Evolutionary conservation across 2,113 vertebrate genomes (phyloP), one percentile per base, ranked within the genome.

Genomic region (Oostethus manadensis): DNA sequence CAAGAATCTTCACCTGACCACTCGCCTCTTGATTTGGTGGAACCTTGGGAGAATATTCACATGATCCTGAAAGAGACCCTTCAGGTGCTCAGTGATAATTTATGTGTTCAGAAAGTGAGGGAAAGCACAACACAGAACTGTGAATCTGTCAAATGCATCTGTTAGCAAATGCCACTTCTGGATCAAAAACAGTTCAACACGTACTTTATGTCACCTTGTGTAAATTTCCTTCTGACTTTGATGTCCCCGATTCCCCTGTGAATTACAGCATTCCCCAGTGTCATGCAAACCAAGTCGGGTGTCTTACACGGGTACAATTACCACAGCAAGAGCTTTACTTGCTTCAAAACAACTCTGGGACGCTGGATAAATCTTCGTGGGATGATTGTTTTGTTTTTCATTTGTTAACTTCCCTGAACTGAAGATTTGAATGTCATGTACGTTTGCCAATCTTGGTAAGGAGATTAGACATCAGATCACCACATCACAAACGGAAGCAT

Each of bases 1-100:
- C 20, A 26, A 82, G 75, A 85, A 82, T 83, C 82, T 76, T 79
- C 69, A 47, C 26, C 71, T 66, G 77, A 83, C 82, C 85, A 71
- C 58, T 84, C 57, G 73, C 80, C 78, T 80, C 66, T 42, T 3
- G 62, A 67, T 72, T 68, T 58, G 61, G 61, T 60, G 62, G 60
- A 73, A 72, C 51, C 58, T 68, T 60, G 59, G 62, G 63, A 77
- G 76, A 72, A 72, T 56, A 64, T 68, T 74, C 61, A 60, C 62
- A 73, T 44, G 26, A 54, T 4, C 58, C 46, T 14, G 26, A 53
- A 29, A 53, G 2, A 56, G 58, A 80, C 9, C 8, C 6, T 47
- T 64, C 58, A 17, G 38, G 50, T 62, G 79, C 71, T 76, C 73
- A 75, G 0, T 10, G 20, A 42, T 64, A 61, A 55, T 45, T 59